phyloP scores from a whole-genome alignment of 2,888 invertebrate species.

The Leucophenga montana region DNA sequence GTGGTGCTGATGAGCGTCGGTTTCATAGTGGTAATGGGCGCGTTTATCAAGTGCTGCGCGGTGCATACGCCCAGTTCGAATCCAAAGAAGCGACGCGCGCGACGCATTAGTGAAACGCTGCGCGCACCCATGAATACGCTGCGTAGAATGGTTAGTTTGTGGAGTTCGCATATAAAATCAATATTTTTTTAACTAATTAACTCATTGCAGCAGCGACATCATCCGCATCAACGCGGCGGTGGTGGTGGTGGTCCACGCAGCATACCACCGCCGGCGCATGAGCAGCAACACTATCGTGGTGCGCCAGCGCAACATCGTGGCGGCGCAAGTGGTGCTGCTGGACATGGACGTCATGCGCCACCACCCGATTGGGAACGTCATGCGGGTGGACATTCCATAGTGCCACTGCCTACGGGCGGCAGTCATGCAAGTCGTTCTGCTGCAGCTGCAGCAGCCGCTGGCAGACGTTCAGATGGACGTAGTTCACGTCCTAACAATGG shows the following conservation, averaged over 20 bases:
- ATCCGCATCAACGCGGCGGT: slow-evolving; percentile 69
- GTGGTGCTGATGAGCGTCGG: slow-evolving; percentile 93
- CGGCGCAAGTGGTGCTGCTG: slow-evolving; percentile 41
- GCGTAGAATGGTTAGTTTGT: slow-evolving; percentile 82
- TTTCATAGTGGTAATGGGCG: slow-evolving; percentile 95
- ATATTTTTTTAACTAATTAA: neutral
- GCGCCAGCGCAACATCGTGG: slow-evolving; percentile 31
- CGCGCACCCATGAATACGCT: slow-evolving; percentile 93
- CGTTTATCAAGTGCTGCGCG: slow-evolving; percentile 99
- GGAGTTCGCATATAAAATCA: neutral
- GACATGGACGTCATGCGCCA: slow-evolving; percentile 55
- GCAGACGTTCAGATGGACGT: slow-evolving; percentile 75
- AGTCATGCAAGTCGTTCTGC: slow-evolving; percentile 72
- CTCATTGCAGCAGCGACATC: slow-evolving; percentile 72
- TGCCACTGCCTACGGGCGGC: slow-evolving; percentile 66
- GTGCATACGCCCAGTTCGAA: slow-evolving; percentile 99
- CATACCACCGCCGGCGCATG: slow-evolving; percentile 75
- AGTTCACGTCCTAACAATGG: slow-evolving; percentile 56
- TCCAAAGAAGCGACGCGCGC: slow-evolving; percentile 96
- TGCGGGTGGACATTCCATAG: slow-evolving; percentile 66
- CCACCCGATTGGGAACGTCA: slow-evolving; percentile 72
- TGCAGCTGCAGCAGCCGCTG: slow-evolving; percentile 72
- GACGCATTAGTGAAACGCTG: slow-evolving; percentile 92
- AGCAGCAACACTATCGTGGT: slow-evolving; percentile 65
- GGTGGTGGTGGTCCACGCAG: slow-evolving; percentile 72